Evolutionary conservation across 2,797 vertebrate species (phyloP), one percentile per base, ranked within the genome.

Genomic region (Brotula barbata): DNA sequence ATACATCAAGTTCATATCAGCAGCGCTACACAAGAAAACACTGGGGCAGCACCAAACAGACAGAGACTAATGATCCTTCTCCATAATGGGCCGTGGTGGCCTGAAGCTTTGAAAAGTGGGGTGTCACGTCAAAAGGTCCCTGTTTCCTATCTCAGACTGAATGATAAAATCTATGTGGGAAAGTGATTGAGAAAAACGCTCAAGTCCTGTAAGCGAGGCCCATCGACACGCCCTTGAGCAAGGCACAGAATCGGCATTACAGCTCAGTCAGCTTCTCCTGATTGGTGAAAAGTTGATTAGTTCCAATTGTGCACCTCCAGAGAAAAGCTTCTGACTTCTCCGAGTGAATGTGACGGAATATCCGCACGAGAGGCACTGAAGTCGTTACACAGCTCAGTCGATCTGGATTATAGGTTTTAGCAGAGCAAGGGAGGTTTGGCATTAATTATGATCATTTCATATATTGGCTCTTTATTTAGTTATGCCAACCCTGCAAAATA

Each of bases 1-100:
- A 89, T 90, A 80, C 78, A 88, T 90, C 86, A 89, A 85, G 82
- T 87, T 84, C 71, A 81, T 79, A 84, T 87, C 73, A 80, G 72
- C 68, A 40, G 60, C 63, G 53, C 62, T 49, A 55, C 63, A 56
- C 57, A 70, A 74, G 75, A 78, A 87, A 82, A 85, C 68, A 82
- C 72, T 50, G 62, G 81, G 78, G 77, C 77, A 76, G 82, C 76
- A 79, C 66, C 80, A 83, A 89, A 60, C 79, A 88, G 85, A 87
- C 75, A 55, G 80, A 84, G 89, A 92, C 83, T 85, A 87, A 89
- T 83, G 85, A 85, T 77, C 64, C 67, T 49, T 28, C 36, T 41
- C 61, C 68, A 70, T 86, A 87, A 88, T 87, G 80, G 77, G 75
- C 53, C 10, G 48, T n/a, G 46, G 68, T 71, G 60, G 80, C 84